Evolutionary conservation across 2,888 invertebrate species (phyloP), one percentile per base, ranked within the genome.

Genomic region (Herminia tarsipennalis): DNA sequence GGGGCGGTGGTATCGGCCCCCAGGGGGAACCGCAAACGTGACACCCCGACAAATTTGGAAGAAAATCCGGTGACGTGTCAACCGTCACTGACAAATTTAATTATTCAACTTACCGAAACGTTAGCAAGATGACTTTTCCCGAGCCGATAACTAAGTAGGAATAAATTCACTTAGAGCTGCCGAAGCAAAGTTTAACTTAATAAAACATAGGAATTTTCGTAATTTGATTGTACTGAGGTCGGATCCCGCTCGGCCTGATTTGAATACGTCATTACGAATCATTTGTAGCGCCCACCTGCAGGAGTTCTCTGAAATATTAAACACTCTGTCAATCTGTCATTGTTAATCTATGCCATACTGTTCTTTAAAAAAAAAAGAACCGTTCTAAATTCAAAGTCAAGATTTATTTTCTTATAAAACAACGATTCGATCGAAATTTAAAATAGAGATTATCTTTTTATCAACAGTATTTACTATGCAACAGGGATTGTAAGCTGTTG

Each of bases 21-120:
- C 52, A 53, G 64, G 61, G 66, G 73, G 72, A 58, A 72, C 63
- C 66, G 55, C 73, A 81, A 77, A 88, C 88, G 90, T 88, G 86
- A 86, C 87, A 82, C 78, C 80, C 83, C 75, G 72, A 70, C 68
- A 84, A 88, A 85, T 73, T 85, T 83, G 66, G 80, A 84, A 87
- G 84, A 88, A 89, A 88, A 86, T 82, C 82, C 81, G 78, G 83
- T 83, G 83, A 81, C 85, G 83, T 83, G 91, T 88, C 92, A 92
- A 88, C 86, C 88, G 81, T 83, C 73, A 72, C 70, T 88, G 90
- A 90, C 89, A 90, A 90, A 91, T 89, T 88, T 82, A 88, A 90
- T 91, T 91, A 91, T 89, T 89, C 88, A 88, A 88, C 86, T 89
- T 88, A 87, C 83, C 81, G 88, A 88, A 89, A 89, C 86, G 89